Evolutionary conservation across 2,888 invertebrate species (phyloP).

Genomic region (Cremastinae sp.): DNA sequence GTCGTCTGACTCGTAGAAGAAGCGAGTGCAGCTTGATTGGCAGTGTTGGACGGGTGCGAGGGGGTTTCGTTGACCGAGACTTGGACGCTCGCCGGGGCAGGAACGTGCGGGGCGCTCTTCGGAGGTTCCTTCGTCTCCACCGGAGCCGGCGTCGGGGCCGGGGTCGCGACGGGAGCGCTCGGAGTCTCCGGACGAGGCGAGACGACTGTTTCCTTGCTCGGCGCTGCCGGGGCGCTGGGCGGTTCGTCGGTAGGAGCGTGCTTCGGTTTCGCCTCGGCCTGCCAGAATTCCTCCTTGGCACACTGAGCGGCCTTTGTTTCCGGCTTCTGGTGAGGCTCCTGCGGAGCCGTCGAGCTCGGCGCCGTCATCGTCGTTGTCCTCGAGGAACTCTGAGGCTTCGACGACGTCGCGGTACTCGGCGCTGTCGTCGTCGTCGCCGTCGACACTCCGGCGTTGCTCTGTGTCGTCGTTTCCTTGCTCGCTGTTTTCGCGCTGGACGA

Average conservation of each 20-base stretch:
- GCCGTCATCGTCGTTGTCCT: constrained; percentile 15
- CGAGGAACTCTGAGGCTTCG: constrained; percentile 66
- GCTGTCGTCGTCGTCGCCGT: neutral
- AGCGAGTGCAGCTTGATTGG: constrained; percentile 45
- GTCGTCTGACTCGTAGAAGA: constrained; percentile 40
- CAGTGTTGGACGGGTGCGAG: constrained; percentile 54
- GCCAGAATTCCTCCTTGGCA: neutral
- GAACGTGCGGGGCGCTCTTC: constrained; percentile 13
- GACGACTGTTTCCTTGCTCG: constrained; percentile 11
- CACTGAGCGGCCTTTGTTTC: neutral
- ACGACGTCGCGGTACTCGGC: constrained; percentile 19
- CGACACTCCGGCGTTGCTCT: neutral
- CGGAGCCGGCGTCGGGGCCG: neutral
- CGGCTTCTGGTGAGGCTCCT: neutral
- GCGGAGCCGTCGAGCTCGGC: neutral
- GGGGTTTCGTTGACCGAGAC: constrained; percentile 40
- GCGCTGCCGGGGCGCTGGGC: constrained; percentile 52
- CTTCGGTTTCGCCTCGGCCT: constrained; percentile 20
- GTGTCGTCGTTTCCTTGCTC: too few relatives aligned
- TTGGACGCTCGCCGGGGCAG: constrained; percentile 40
- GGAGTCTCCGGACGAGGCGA: constrained; percentile 44
- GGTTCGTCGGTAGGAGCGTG: constrained; percentile 65
- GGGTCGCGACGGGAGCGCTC: constrained; percentile 66
- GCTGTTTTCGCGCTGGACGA: too few relatives aligned
- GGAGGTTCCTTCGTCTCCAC: constrained; percentile 22